Evolutionary conservation across 2,888 invertebrate species (phyloP), one percentile per base, ranked within the genome.

Genomic region (Parelbella ahira): DNA sequence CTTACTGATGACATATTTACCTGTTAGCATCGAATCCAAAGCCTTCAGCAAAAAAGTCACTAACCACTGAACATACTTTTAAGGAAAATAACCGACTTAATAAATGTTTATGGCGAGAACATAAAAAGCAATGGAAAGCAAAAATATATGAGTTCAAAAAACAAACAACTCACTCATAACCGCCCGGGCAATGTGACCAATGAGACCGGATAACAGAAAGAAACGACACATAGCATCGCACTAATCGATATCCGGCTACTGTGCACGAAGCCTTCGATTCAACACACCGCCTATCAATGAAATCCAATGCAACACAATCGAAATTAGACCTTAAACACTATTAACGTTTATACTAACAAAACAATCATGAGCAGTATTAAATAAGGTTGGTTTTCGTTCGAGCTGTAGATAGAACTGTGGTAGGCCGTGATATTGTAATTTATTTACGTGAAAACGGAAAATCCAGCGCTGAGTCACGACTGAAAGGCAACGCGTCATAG

Each of bases 171-270:
- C n/a, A n/a, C n/a, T 49, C 23, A 49, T 34, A n/a, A 45, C 42
- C 33, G 45, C 39, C 18, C 37, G 41, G 39, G 48, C 19, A 3
- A 49, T 27, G 8, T 42, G 30, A n/a, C 27, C 21, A 12, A 46
- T 8, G 18, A 49, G 19, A 0, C 44, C 46, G 32, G 49, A 44
- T 9, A 42, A 46, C 20, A 27, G 46, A 33, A 47, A 39, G 37
- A 41, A 52, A 34, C 48, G 47, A 34, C 53, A 55, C 55, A 55
- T 55, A 18, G 29, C 37, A 29, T 37, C 20, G 25, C 36, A n/a
- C 43, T 33, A 34, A 36, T 36, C 51, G 21, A 47, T 44, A 34
- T 39, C 45, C 45, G 42, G 47, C 47, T 49, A n/a, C n/a, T n/a
- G n/a, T n/a, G n/a, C n/a, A n/a, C n/a, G n/a, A n/a, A n/a, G n/a